Percentiles rank a stretch among this genome's conserved stretches.
Conservation (phyloP, 2,113 vertebrate genomes). For the Ameiurus melas region DNA sequence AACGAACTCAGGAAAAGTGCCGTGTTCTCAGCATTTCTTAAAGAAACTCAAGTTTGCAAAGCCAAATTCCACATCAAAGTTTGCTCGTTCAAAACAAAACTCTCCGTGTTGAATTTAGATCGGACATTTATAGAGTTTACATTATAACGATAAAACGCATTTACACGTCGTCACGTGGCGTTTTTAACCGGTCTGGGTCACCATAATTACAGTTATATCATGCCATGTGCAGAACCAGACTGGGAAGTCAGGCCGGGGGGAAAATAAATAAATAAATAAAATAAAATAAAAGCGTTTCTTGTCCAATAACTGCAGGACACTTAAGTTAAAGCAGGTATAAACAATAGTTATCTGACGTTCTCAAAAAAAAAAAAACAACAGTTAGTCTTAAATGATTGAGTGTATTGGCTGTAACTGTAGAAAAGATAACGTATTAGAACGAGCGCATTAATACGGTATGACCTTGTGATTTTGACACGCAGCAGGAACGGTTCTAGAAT, state of each 20-base stretch:
- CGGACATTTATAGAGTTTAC: background rate
- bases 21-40: background rate
- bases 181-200: background rate
- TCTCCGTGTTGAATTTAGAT: background rate
- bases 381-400: too few species aligned
- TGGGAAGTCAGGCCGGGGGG: background rate
- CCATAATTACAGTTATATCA: slow-evolving; percentile 1
- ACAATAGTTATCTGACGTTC: background rate
- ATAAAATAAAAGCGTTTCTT: background rate
- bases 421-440: background rate
- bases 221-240: slow-evolving; percentile 16
- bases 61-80: background rate
- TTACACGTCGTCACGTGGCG: background rate
- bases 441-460: background rate
- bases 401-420: background rate
- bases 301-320: background rate
- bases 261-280: too few species aligned
- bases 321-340: background rate
- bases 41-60: background rate
- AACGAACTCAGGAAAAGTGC: background rate
- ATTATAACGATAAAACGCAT: background rate
- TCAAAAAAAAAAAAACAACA: background rate
- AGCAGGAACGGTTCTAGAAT: background rate
- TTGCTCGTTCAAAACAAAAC: background rate
- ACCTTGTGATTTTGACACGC: background rate